A percentile compares a stretch with the other conserved stretches of the same genome.
These are phyloP conservation scores for Columba guinea DNA, from an alignment of 2,797 vertebrate species.

Conservation along the genomic window DNA sequence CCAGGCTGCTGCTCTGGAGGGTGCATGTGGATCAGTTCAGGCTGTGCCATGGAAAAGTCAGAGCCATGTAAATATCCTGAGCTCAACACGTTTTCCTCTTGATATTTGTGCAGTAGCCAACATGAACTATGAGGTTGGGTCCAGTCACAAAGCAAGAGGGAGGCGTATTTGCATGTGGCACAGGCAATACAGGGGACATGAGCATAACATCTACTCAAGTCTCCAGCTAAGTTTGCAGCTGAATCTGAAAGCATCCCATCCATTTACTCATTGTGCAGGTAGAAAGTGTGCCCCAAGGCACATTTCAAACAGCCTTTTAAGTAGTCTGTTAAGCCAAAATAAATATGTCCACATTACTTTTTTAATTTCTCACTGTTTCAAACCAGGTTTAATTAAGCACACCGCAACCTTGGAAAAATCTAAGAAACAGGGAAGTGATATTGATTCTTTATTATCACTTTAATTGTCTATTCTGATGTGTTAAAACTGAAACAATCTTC, in stretches of 20 bases:
- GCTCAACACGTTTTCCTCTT: neutral
- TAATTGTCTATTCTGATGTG: slow-evolving; percentile 73
- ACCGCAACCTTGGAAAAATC: slow-evolving; percentile 58
- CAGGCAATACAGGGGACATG: neutral
- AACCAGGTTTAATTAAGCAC: slow-evolving; percentile 64
- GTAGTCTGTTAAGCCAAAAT: slow-evolving; percentile 48
- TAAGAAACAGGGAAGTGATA: slow-evolving; percentile 67
- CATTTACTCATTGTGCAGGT: neutral
- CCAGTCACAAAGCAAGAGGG: neutral
- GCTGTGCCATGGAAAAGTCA: neutral
- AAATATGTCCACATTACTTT: slow-evolving; percentile 43
- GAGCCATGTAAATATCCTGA: neutral
- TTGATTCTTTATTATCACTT: slow-evolving; percentile 73
- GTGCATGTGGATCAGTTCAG: neutral
- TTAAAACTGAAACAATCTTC: slow-evolving; percentile 74
- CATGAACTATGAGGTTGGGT: neutral
- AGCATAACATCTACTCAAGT: neutral
- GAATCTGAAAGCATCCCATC: neutral
- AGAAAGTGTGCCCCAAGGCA: neutral
- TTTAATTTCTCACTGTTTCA: slow-evolving; percentile 47
- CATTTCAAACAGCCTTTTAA: slow-evolving; percentile 52
- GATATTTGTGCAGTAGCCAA: neutral
- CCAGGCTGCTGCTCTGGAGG: neutral
- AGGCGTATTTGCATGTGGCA: neutral
- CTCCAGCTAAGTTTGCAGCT: neutral